Percentiles rank a stretch among this genome's conserved stretches.
These are phyloP conservation scores for Sinotaia quadrata DNA, from an alignment of 2,888 invertebrate genomes.

Conservation along the genomic window DNA sequence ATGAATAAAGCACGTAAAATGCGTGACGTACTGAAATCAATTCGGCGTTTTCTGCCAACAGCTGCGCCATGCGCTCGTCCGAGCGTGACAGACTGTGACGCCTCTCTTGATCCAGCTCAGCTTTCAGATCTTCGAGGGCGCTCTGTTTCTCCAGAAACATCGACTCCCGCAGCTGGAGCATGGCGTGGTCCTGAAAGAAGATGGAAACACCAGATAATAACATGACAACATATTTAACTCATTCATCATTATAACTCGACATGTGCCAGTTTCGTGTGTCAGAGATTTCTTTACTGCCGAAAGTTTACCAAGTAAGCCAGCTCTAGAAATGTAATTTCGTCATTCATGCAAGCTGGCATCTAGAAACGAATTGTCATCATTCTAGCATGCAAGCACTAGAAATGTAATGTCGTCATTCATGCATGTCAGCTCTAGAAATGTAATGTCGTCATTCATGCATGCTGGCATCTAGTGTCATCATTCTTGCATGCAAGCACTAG, in stretches of 20 bases:
- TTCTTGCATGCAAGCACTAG: too few species aligned
- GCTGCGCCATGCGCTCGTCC: slow-evolving; percentile 46
- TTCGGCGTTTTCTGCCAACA: slow-evolving; percentile 35
- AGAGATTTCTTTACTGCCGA: background rate
- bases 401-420: too few species aligned
- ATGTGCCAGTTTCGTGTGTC: background rate
- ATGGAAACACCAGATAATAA: background rate
- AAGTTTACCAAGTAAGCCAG: too few species aligned
- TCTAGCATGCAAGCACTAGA: too few species aligned
- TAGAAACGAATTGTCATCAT: too few species aligned
- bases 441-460: too few species aligned
- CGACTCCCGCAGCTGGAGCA: slow-evolving; percentile 57
- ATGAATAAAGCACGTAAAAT: too few species aligned
- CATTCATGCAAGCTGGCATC: too few species aligned
- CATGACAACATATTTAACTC: background rate
- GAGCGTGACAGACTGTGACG: slow-evolving; percentile 42
- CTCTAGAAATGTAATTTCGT: too few species aligned
- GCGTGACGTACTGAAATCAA: slow-evolving; percentile 34
- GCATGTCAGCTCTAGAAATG: too few species aligned
- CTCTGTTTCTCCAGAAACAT: slow-evolving; percentile 61
- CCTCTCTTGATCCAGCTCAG: slow-evolving; percentile 54
- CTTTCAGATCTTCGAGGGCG: slow-evolving; percentile 52
- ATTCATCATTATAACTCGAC: background rate
- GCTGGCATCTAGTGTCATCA: too few species aligned
- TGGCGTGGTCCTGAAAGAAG: slow-evolving; percentile 50